Evolutionary conservation across 2,797 vertebrate species (phyloP).

Genomic region (Coilia nasus): DNA sequence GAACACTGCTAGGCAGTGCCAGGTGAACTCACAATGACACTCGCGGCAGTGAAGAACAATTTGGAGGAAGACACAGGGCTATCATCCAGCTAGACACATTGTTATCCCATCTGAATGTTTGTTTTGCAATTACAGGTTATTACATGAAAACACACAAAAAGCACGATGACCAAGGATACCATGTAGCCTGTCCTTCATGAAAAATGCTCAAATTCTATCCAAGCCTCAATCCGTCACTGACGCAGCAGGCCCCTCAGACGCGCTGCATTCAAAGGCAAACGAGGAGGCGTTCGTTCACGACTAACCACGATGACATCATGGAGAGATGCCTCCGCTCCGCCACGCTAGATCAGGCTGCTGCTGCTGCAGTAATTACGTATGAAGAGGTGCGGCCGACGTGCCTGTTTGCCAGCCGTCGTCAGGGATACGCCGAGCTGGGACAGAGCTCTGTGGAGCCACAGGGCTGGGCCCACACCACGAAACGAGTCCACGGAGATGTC

Average conservation of each 20-base stretch:
- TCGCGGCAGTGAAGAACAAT: not conserved
- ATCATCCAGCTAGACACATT: not conserved
- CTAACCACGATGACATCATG: slow-evolving; percentile 15
- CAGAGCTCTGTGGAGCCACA: not conserved
- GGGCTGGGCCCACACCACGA: not conserved
- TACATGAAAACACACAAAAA: not conserved
- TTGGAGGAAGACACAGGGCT: no score
- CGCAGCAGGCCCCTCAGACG: not conserved
- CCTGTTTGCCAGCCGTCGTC: not conserved
- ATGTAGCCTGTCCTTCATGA: not conserved
- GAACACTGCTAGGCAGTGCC: no score
- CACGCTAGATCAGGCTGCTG: not conserved
- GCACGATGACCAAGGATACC: not conserved
- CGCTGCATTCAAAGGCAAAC: not conserved
- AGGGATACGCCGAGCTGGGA: not conserved
- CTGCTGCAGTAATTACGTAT: not conserved
- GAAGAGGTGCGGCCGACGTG: not conserved
- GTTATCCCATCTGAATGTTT: not conserved
- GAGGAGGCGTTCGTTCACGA: not conserved
- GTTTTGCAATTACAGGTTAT: not conserved
- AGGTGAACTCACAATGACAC: no score
- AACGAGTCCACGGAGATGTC: not conserved
- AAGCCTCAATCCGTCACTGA: not conserved
- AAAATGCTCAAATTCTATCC: not conserved
- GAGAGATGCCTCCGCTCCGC: not conserved